Base-by-base conservation (phyloP, 2,797 vertebrate species). In the Lepus townsendii region DNA sequence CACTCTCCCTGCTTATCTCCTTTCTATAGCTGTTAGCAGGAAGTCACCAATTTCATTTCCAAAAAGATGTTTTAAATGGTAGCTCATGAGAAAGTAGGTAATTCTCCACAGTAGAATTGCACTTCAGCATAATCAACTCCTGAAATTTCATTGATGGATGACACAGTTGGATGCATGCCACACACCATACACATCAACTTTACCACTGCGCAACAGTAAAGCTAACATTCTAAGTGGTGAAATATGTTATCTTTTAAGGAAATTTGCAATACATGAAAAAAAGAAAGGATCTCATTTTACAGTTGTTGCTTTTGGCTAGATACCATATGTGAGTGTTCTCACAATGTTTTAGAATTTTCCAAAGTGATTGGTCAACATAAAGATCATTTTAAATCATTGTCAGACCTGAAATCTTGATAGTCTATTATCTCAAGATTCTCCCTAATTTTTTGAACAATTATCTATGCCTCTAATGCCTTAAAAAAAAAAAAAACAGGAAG, bases 21-120 rank as follows among this genome's bases (percentile, higher is more conserved):
- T 73, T 97, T 95, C 91, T 93, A 26, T 24, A 95, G 79, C 30
- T 7, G 1, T 96, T 97, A 95, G 38, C 50, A 95, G 83, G 83
- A 80, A 91, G 95, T 88, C 69, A 75, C 88, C 96, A 88, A 88
- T 62, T 75, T 96, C 35, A 96, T 96, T 96, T 96, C 47, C 82
- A 79, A 94, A 94, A 85, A 68, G 16, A 90, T 65, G 24, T 87
- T 97, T 68, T 96, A 96, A 96, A 79, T 90, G 54, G 12, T 84
- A 93, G 68, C 54, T 97, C 79, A 82, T 20, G 65, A 96, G 76
- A 90, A 97, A 96, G 87, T 19, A 42, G 26, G 9, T 77, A 77
- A 79, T 14, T 95, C 77, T 95, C 66, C 14, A 65, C 76, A 68
- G 50, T 1, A 30, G 68, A 22, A 93, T 71, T 72, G 72, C 27